phyloP scores from a whole-genome alignment of 2,797 vertebrate genomes.

The Malacoraja senta region DNA sequence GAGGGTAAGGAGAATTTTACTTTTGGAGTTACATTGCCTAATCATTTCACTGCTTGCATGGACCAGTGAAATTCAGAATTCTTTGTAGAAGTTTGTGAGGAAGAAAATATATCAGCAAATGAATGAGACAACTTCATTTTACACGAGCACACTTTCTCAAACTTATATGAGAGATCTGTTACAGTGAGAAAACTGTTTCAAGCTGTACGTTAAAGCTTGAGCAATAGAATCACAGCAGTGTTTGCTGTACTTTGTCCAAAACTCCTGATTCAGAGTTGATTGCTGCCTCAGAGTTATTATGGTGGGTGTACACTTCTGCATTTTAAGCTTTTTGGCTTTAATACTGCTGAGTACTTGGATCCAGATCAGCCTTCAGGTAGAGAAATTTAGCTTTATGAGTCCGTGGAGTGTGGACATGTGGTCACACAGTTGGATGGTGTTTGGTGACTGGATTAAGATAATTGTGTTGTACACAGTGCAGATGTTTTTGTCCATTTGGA shows the following conservation, averaged over 20 bases:
- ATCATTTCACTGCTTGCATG: background rate
- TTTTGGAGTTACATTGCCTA: background rate
- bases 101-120: background rate
- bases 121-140: background rate
- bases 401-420: background rate
- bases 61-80: background rate
- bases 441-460: conserved; percentile 16
- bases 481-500: conserved; percentile 2
- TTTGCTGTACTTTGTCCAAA: background rate
- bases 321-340: background rate
- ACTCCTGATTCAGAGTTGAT: conserved; percentile 12
- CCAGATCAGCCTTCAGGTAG: background rate
- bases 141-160: background rate
- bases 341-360: background rate
- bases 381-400: background rate
- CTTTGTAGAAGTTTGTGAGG: background rate
- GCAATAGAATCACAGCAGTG: background rate
- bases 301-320: conserved; percentile 5
- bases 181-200: background rate
- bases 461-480: background rate
- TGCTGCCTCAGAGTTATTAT: background rate
- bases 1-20: background rate
- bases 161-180: background rate
- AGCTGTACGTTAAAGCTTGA: background rate
- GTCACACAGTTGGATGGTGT: background rate